These are phyloP conservation scores for Caenorhabditis inopinata DNA, from an alignment of 1,140 invertebrate genomes.

Conservation along the genomic window DNA sequence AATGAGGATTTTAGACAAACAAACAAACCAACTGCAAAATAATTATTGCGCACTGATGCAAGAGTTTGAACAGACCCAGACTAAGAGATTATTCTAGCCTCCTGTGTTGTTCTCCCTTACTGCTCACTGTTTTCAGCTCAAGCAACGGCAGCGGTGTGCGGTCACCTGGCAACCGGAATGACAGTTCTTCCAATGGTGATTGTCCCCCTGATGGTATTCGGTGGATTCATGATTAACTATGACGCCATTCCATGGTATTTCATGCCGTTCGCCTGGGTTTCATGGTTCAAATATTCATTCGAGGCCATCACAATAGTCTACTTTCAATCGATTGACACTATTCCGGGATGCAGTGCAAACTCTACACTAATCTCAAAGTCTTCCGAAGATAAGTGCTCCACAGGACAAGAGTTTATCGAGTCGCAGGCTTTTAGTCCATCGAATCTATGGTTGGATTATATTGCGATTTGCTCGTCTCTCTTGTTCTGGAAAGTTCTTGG, in stretches of 20 bases:
- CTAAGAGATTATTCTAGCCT: no score
- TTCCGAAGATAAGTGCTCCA: background rate
- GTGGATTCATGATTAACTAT: slow-evolving; percentile 88
- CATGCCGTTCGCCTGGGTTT: slow-evolving; percentile 85
- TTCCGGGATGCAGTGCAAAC: no score
- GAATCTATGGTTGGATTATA: background rate
- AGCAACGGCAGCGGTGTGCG: slow-evolving; percentile 69
- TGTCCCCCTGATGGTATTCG: slow-evolving; percentile 87
- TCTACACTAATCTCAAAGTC: no score
- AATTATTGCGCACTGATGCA: no score
- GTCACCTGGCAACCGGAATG: slow-evolving; percentile 79
- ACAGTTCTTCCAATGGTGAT: slow-evolving; percentile 86
- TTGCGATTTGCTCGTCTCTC: background rate
- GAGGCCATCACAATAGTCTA: slow-evolving; percentile 72
- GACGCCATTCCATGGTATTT: slow-evolving; percentile 83
- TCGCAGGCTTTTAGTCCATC: background rate
- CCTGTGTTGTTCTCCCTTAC: background rate
- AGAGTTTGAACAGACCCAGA: no score
- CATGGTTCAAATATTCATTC: slow-evolving; percentile 90
- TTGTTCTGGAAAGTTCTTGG: background rate
- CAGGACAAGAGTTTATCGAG: background rate
- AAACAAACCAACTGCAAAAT: no score
- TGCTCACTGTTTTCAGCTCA: background rate
- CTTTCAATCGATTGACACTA: no score
- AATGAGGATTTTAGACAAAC: background rate